Conservation (phyloP, 1,140 invertebrate genomes). For the Sipha flava region DNA sequence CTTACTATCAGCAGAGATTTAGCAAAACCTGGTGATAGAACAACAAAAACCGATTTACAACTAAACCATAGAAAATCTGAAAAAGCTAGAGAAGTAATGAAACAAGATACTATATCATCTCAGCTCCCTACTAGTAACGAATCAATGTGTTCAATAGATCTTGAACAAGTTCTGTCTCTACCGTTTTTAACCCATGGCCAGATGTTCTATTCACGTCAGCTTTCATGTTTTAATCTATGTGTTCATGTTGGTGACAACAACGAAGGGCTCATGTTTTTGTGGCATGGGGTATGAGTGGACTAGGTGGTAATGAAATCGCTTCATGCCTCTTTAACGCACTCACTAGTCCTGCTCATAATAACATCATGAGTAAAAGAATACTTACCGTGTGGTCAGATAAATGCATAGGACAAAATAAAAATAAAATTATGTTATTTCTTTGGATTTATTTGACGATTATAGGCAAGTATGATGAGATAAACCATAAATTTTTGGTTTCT, state of each 20-base stretch:
- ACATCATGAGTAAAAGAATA: conserved; percentile 9
- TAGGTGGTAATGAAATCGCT: too few relatives aligned
- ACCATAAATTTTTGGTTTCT: conserved; percentile 37
- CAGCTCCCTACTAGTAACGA: too few relatives aligned
- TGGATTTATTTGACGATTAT: conserved; percentile 32
- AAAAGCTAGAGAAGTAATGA: too few relatives aligned
- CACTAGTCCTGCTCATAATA: neutral
- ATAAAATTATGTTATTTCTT: conserved; percentile 35
- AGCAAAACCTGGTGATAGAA: too few relatives aligned
- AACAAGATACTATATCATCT: too few relatives aligned
- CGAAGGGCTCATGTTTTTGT: conserved; percentile 32
- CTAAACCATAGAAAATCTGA: too few relatives aligned
- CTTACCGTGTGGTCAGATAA: conserved; percentile 36
- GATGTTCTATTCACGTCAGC: too few relatives aligned
- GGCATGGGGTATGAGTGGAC: too few relatives aligned
- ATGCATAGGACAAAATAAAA: conserved; percentile 36
- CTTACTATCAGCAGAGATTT: too few relatives aligned
- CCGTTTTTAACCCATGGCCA: conserved; percentile 36
- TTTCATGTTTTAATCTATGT: conserved; percentile 35
- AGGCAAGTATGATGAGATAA: conserved; percentile 32
- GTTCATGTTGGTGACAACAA: conserved; percentile 34
- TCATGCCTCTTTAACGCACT: conserved; percentile 32
- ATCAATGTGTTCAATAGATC: conserved; percentile 29
- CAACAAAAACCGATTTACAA: too few relatives aligned
- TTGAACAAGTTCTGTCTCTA: conserved; percentile 37